phyloP scores from a whole-genome alignment of 2,113 vertebrate genomes.

The Amblyornis subalaris region DNA sequence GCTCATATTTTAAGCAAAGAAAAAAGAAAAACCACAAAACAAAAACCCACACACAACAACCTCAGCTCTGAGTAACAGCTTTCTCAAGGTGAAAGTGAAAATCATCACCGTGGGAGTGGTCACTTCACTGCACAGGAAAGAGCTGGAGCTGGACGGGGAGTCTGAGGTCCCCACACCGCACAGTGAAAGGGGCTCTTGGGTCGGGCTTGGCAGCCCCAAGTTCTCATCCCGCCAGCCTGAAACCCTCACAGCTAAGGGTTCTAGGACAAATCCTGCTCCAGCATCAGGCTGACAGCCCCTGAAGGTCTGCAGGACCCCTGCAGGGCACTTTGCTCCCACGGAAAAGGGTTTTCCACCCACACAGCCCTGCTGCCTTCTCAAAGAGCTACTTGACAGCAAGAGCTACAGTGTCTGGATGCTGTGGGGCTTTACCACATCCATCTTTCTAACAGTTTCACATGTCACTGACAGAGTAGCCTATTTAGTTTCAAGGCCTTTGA shows the following conservation, averaged over 20 bases:
- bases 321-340: accelerated
- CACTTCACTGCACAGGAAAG: accelerated
- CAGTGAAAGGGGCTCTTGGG: accelerated
- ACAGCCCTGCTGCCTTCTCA: neutral
- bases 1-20: neutral
- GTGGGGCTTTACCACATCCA: neutral
- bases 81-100: neutral
- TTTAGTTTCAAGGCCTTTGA: slow-evolving; percentile 40
- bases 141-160: neutral
- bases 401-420: neutral
- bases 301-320: neutral
- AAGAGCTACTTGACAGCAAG: neutral
- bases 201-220: neutral
- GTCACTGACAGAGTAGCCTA: slow-evolving; percentile 39
- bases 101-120: neutral
- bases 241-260: neutral
- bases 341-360: neutral
- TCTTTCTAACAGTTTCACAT: neutral
- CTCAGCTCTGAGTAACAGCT: neutral
- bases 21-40: neutral
- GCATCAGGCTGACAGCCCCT: neutral
- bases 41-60: neutral
- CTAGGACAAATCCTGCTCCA: neutral
- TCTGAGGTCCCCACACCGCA: accelerated
- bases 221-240: neutral